Conservation (phyloP, 2,888 invertebrate species). For the Macrosiphum euphorbiae region DNA sequence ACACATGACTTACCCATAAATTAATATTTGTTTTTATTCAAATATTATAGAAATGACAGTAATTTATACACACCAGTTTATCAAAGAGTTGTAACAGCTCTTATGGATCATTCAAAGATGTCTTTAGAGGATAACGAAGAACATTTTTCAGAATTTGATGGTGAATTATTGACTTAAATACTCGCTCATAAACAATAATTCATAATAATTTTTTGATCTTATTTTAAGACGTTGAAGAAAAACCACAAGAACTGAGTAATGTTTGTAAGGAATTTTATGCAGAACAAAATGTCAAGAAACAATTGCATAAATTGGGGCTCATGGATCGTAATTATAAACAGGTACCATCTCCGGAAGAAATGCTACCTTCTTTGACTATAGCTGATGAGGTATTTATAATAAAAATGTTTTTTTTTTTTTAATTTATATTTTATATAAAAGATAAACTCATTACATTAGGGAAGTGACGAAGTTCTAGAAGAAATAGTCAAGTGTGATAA, state of each 20-base stretch:
- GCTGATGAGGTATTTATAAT: constrained; percentile 47
- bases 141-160: constrained; percentile 30
- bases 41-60: constrained; percentile 65
- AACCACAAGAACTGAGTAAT: constrained; percentile 53
- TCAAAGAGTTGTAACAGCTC: constrained; percentile 87
- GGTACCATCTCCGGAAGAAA: background rate
- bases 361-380: background rate
- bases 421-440: background rate
- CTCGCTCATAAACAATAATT: background rate
- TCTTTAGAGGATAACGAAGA: constrained; percentile 68
- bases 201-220: background rate
- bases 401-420: background rate
- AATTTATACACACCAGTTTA: constrained; percentile 83
- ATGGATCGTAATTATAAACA: constrained; percentile 31
- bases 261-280: constrained; percentile 55
- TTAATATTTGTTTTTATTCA: background rate
- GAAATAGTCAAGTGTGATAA: constrained; percentile 91
- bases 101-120: constrained; percentile 85
- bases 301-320: constrained; percentile 45
- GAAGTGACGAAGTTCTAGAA: constrained; percentile 88
- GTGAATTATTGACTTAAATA: constrained; percentile 27
- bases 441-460: constrained; percentile 69
- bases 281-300: constrained; percentile 55
- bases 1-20: background rate
- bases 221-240: constrained; percentile 55